Evolutionary conservation across 1,140 invertebrate species (phyloP).

Genomic region (Maniola jurtina): DNA sequence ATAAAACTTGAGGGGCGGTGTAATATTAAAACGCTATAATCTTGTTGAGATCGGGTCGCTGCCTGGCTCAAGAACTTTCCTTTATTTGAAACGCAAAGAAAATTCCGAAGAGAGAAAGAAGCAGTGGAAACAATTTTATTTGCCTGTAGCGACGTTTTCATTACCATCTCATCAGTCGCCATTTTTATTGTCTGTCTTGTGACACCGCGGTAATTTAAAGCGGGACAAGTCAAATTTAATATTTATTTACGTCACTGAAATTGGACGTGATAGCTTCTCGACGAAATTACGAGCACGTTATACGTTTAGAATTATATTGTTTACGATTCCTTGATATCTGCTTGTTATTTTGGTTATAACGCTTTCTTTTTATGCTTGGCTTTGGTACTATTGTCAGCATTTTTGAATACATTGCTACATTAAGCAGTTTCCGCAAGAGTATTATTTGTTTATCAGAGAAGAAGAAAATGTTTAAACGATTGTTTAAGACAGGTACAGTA

Average conservation of each 20-base stretch:
- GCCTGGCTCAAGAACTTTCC: conserved; percentile 46
- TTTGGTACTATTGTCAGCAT: background rate
- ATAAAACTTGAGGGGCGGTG: conserved; percentile 51
- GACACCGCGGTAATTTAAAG: conserved; percentile 46
- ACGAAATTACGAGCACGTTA: conserved; percentile 22
- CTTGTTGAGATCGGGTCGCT: conserved; percentile 47
- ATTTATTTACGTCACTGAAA: conserved; percentile 44
- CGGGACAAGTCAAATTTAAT: conserved; percentile 57
- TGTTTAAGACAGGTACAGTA: too few species aligned
- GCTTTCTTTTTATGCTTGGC: conserved; percentile 12
- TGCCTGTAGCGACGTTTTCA: conserved; percentile 55
- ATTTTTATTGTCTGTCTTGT: conserved; percentile 54
- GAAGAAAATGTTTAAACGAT: too few species aligned
- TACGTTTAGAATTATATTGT: background rate
- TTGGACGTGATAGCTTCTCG: conserved; percentile 43
- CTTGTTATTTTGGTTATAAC: background rate
- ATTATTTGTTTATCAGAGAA: too few species aligned
- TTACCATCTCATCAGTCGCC: conserved; percentile 48
- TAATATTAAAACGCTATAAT: conserved; percentile 70
- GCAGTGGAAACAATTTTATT: conserved; percentile 46
- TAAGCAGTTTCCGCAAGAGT: too few species aligned
- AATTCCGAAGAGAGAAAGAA: conserved; percentile 41
- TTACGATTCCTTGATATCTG: background rate
- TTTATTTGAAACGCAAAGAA: conserved; percentile 64
- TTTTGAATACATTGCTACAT: background rate